Base-by-base conservation (phyloP, 2,888 invertebrate species). In the Alcis repandata region DNA sequence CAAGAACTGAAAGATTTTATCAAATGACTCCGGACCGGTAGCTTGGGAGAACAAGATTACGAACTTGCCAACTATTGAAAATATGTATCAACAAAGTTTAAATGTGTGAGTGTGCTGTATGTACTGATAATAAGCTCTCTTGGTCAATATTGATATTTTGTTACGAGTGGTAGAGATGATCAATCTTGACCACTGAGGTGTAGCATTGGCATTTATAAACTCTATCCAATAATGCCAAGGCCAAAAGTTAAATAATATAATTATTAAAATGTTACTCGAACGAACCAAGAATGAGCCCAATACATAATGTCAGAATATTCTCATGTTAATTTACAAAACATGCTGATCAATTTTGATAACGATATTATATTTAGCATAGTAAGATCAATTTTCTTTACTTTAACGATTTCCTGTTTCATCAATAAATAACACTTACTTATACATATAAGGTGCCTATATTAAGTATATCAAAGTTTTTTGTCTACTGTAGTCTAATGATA, bases 301-400 rank as follows among this genome's bases (percentile, higher is more conserved):
- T 57, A 22, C 46, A 27, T 38, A 45, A 43, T 56, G 58, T 46
- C 53, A 53, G 27, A 20, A 54, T 46, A 54, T 64, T 59, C 59
- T 63, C 53, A 63, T 22, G 63, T 8, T 40, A 40, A 48, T 63
- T 45, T 40, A n/a, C 53, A 19, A 53, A 38, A n/a, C n/a, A 48
- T 13, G 33, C 13, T 19, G 52, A 52, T 63, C 13, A 49, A 41
- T 40, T 41, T 33, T 41, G 20, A 20, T 27, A 22, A 33, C 32
- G 19, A 27, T 46, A 27, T 11, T n/a, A n/a, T n/a, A n/a, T n/a
- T n/a, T 27, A 54, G 40, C 15, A 56, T 54, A 32, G 36, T 36
- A 38, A 43, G 33, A 15, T 15, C 19, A 19, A 20, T 63, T 53
- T 59, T 49, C 57, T 54, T 6, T 6, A 27, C 27, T n/a, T n/a